Percentiles rank a stretch among this genome's conserved stretches.
phyloP scores from a whole-genome alignment of 2,797 vertebrate genomes.

The Poeciliopsis presidionis region DNA sequence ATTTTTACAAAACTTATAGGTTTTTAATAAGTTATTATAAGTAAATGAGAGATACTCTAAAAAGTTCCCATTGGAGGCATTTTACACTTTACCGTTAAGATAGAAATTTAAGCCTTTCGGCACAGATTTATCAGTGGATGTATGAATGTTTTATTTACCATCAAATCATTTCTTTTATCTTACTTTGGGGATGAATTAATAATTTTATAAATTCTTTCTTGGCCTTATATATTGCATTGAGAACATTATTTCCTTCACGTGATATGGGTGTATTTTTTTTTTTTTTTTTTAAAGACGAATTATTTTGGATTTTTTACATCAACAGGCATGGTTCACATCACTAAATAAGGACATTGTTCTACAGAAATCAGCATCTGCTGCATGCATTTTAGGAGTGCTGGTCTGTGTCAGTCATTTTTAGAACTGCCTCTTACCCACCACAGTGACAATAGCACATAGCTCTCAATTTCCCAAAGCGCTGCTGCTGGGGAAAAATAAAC shows the following conservation, averaged over 20 bases:
- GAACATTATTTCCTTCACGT: neutral
- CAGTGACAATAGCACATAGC: constrained; percentile 22
- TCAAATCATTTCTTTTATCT: neutral
- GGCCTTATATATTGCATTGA: neutral
- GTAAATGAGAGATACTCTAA: too few species aligned
- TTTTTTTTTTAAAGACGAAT: neutral
- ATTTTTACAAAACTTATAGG: too few species aligned
- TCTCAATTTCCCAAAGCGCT: constrained; percentile 9
- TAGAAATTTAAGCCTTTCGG: neutral
- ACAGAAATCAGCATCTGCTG: constrained; percentile 6
- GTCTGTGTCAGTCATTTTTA: constrained; percentile 48
- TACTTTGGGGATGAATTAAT: neutral
- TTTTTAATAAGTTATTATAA: too few species aligned
- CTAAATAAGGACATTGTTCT: constrained; percentile 60
- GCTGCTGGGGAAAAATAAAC: constrained; percentile 9
- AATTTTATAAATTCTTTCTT: neutral
- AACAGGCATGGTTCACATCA: constrained; percentile 13
- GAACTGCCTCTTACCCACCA: constrained; percentile 25
- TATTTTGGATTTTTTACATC: neutral
- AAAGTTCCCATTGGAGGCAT: too few species aligned
- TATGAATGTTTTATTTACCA: neutral
- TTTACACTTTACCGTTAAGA: neutral
- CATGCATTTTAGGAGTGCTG: constrained; percentile 26
- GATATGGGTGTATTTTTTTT: neutral
- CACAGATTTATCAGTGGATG: neutral